These are phyloP conservation scores for Argyresthia albistria DNA, from an alignment of 2,888 invertebrate genomes.

Conservation along the genomic window DNA sequence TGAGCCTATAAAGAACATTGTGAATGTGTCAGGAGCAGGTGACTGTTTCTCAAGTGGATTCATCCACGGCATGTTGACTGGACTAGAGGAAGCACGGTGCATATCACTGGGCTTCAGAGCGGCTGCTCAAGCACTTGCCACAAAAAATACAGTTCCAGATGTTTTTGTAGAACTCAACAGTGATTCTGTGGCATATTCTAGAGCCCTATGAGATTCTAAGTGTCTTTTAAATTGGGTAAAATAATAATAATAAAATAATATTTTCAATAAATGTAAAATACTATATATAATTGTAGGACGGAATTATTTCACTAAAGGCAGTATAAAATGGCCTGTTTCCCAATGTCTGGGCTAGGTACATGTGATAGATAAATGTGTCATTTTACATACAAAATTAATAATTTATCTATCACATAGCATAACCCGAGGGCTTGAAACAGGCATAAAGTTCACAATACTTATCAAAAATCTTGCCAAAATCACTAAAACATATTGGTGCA, in stretches of 20 bases:
- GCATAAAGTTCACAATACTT: background rate
- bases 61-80: slow-evolving; percentile 74
- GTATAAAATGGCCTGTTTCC: too few relatives aligned
- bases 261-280: background rate
- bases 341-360: too few relatives aligned
- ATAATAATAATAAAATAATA: background rate
- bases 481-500: too few relatives aligned
- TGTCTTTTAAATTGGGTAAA: background rate
- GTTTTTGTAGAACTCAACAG: background rate
- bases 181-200: background rate
- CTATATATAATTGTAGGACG: background rate
- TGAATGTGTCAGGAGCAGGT: slow-evolving; percentile 88
- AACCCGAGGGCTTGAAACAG: background rate
- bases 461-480: background rate
- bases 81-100: slow-evolving; percentile 69
- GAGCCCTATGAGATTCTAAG: background rate
- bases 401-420: too few relatives aligned
- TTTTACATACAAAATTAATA: too few relatives aligned
- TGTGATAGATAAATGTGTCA: too few relatives aligned
- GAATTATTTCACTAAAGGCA: background rate
- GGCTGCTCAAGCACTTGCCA: slow-evolving; percentile 72
- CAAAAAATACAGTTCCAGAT: slow-evolving; percentile 72
- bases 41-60: slow-evolving; percentile 84
- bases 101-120: slow-evolving; percentile 75
- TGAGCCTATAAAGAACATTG: slow-evolving; percentile 41